Base-by-base conservation (phyloP, 2,113 vertebrate genomes). In the Chauna torquata region DNA sequence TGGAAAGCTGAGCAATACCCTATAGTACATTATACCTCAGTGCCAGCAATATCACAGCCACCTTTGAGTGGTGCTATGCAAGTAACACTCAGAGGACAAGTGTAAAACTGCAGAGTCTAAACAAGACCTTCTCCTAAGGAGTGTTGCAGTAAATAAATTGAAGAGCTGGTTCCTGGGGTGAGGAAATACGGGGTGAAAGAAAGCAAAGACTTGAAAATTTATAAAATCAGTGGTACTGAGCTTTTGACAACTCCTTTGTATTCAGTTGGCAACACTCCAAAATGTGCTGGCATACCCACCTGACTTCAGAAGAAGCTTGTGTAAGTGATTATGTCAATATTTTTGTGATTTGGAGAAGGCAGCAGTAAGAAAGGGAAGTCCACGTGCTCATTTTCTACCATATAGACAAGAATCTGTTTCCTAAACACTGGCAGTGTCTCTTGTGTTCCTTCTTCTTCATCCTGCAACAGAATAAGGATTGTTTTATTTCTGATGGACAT, bases 111-210 rank as follows among this genome's bases (percentile, higher is more conserved):
- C 75, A 91, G 55, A 93, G 25, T 72, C 80, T 90, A 69, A 94
- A 93, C 88, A 89, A 91, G 66, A 69, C 9, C 38, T 79, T 95
- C 75, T 80, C 34, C 6, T 61, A 64, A 76, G 28, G 27, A 89
- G 30, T 13, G 8, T 40, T 91, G n/a, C 81, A 82, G 54, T 84
- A 95, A 89, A 92, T 83, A 94, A 94, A 92, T 75, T 27, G 27
- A 82, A 77, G 57, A 64, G 6, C 30, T 77, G 34, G 54, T 25
- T 94, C 12, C 70, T 69, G 47, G 36, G 9, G 49, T 77, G 58
- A 20, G 59, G 72, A 57, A 79, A 52, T 0, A 1, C 3, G 1
- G 27, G 5, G 49, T 14, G 16, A 12, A 79, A 82, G 82, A 76
- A 78, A 76, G 25, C 6, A 50, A 75, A 65, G 25, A 25, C 74